Base-by-base conservation (phyloP, 2,888 invertebrate genomes). In the Petrolisthes manimaculis region DNA sequence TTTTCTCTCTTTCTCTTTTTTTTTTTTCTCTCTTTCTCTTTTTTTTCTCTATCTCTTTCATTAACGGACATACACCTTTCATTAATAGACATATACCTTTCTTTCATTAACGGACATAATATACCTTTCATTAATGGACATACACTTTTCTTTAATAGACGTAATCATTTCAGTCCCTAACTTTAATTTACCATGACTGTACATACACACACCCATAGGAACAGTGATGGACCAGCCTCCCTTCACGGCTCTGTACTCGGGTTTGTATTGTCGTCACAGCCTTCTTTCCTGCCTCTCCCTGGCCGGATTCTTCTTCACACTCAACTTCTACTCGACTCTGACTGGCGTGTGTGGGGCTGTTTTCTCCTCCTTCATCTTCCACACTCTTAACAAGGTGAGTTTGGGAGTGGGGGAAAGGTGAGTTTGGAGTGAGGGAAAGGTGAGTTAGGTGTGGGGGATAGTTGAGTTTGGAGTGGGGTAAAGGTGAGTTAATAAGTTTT, bases 231-330 rank as follows among this genome's bases (percentile, higher is more conserved):
- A 69, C 18, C 21, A 78, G 51, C 56, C 74, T 14, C 83, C 83
- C n/a, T 87, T 79, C 71, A 24, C 24, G 18, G 79, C 78, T 6
- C 78, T 87, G 1, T 87, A 87, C 61, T 4, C 80, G 4, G 89
- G 89, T 0, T 54, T 54, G 18, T 89, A 89, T 21, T 86, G 86
- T 0, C 75, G 86, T 4, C 89, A 89, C 51, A 86, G 89, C 69
- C 84, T 89, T 21, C 86, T 89, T 18, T 86, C 86, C n/a, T 61
- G 84, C 8, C 54, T 86, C n/a, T 89, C 89, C 24, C 81, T 89
- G 5, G 89, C 86, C 4, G 89, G 86, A n/a, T 89, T 83, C 74
- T 86, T 86, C 77, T 89, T 89, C 67, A 86, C 86, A 5, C 21
- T 89, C 18, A 86, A 86, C 55, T 71, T 80, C 51, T 86, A 89